Evolutionary conservation across 2,797 vertebrate species (phyloP).

Genomic region (Cetoscarus ocellatus): DNA sequence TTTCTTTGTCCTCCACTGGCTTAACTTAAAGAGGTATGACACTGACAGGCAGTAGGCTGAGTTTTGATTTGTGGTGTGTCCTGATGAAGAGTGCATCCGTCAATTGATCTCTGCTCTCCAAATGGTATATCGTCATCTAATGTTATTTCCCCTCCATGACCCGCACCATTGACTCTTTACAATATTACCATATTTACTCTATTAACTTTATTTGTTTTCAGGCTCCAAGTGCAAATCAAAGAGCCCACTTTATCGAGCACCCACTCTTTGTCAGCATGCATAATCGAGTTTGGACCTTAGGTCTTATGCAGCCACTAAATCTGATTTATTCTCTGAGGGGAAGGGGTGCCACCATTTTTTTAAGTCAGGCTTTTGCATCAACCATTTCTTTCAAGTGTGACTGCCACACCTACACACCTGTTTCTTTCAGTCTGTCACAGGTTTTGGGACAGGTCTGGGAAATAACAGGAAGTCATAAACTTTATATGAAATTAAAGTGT

Average conservation of each 20-base stretch:
- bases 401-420: slow-evolving; percentile 4
- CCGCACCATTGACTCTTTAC: slow-evolving; percentile 29
- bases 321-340: slow-evolving; percentile 38
- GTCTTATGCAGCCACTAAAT: slow-evolving; percentile 36
- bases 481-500: too few species aligned
- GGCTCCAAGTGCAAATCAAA: slow-evolving; percentile 27
- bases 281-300: slow-evolving; percentile 44
- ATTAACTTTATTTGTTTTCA: slow-evolving; percentile 50
- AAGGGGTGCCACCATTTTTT: slow-evolving; percentile 14
- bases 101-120: not conserved
- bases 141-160: slow-evolving; percentile 22
- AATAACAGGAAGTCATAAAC: too few species aligned
- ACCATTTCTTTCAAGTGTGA: slow-evolving; percentile 33
- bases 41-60: too few species aligned
- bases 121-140: slow-evolving; percentile 11
- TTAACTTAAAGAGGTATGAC: too few species aligned
- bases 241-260: slow-evolving; percentile 30
- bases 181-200: slow-evolving; percentile 52
- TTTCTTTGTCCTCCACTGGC: too few species aligned
- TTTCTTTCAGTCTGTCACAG: not conserved
- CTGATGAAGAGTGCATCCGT: slow-evolving; percentile 5
- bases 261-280: slow-evolving; percentile 42
- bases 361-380: slow-evolving; percentile 23
- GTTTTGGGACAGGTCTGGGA: not conserved
- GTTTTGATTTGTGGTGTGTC: not conserved